Evolutionary conservation across 2,113 vertebrate genomes (phyloP), one percentile per base, ranked within the genome.

Genomic region (Neopipo cinnamomea): DNA sequence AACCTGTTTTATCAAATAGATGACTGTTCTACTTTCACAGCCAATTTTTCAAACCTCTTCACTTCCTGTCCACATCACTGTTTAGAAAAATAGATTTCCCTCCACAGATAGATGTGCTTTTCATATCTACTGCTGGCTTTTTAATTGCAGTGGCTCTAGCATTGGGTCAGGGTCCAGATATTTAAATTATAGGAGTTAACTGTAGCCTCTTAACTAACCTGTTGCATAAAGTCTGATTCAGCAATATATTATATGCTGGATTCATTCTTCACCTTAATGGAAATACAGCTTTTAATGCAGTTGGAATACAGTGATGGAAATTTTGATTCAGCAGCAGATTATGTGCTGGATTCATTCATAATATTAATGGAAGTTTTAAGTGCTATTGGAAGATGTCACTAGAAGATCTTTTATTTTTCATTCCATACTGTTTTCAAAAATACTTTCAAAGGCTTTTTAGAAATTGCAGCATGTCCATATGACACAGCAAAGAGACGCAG

Each of bases 221-320:
- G 91, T 89, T 95, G 80, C 93, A 95, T 82, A 92, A 92, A 94
- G 75, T 92, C 78, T 91, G 89, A 87, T 96, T 96, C 88, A 96
- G 92, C 88, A 96, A 92, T 96, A 93, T 95, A 92, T 93, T 84
- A 49, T 79, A 70, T 76, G 52, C 90, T 93, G 13, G 63, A 73
- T 87, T 95, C 41, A 87, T 83, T 96, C 74, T 93, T 92, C 86
- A 91, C 63, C 78, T 93, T 96, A 92, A 94, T 95, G 94, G 92
- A 97, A 97, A 97, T 93, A 87, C 31, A 91, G 66, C 68, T 96
- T 90, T 94, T 95, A 89, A 93, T 92, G 92, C 82, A 83, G 89
- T 89, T 96, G 92, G 91, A 97, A 86, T 81, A 96, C 49, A 96
- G 68, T 63, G 24, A 66, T 95, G 93, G 91, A 95, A 94, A 75